These are phyloP conservation scores for Erpobdella octoculata DNA, from an alignment of 2,888 invertebrate genomes.

Conservation along the genomic window DNA sequence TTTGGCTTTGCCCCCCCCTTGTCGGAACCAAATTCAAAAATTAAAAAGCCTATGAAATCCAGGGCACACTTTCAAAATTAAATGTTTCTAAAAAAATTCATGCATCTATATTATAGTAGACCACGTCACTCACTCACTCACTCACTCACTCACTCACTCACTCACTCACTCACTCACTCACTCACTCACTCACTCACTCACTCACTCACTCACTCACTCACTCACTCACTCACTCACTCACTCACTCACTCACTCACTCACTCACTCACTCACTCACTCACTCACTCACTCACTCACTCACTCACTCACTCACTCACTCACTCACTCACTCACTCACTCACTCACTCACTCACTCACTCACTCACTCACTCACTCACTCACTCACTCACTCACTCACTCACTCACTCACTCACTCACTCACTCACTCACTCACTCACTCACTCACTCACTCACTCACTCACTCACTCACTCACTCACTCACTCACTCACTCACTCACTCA, in stretches of 20 bases:
- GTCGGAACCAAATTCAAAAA: too few species aligned
- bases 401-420: neutral
- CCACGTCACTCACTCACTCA: too few species aligned
- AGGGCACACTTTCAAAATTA: too few species aligned
- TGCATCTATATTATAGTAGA: too few species aligned
- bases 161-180: too few species aligned
- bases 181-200: too few species aligned
- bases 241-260: constrained; percentile 7
- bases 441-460: neutral
- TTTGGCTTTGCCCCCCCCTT: too few species aligned
- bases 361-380: neutral
- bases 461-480: neutral
- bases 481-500: neutral
- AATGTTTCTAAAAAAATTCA: too few species aligned
- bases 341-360: neutral
- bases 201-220: neutral
- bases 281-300: neutral
- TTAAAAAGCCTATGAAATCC: too few species aligned
- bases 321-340: neutral
- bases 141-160: neutral
- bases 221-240: neutral
- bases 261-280: neutral
- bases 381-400: neutral
- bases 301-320: neutral
- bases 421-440: neutral